Evolutionary conservation across 2,113 vertebrate genomes (phyloP), one percentile per base, ranked within the genome.

Genomic region (rabbit (Oryctolagus cuniculus)): DNA sequence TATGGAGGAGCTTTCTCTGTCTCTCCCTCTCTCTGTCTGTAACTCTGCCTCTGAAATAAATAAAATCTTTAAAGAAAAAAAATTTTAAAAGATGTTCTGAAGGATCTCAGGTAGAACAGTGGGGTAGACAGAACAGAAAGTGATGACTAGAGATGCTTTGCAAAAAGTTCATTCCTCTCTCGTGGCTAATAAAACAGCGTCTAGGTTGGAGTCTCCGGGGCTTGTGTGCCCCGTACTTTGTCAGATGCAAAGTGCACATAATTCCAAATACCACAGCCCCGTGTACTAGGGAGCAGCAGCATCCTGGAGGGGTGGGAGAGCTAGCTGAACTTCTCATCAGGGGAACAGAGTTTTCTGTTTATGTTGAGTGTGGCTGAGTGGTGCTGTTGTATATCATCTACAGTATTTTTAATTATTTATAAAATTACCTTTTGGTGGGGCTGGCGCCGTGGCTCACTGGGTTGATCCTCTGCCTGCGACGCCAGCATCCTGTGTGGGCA

Each of bases 101-200:
- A 84, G 31, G 34, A 36, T 81, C 27, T 69, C 34, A 38, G 53
- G 77, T 55, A 31, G 58, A 75, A 36, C n/a, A n/a, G 16, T 64
- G 53, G 36, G 4, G 5, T 74, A 7, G 7, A 29, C 85, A 85
- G 55, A 84, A n/a, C 38, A 51, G 31, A 87, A 89, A 77, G 69
- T 58, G n/a, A 75, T 85, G 5, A 24, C 27, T 81, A 15, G 7
- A 81, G 89, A 49, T 82, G 17, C 69, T 86, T 72, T 87, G 51
- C 82, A 75, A 55, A 85, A 63, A 55, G 64, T 63, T 21, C 38
- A 94, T 80, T 79, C 53, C 67, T 22, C 58, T 81, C 51, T 92
- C 38, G 1, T 12, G 64, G 38, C 5, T 22, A 81, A 8, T 70
- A 86, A 70, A 72, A 12, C 73, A 80, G 58, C 31, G 79, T 87